Conservation (phyloP, 2,797 vertebrate species). For the Trichosurus vulpecula region DNA sequence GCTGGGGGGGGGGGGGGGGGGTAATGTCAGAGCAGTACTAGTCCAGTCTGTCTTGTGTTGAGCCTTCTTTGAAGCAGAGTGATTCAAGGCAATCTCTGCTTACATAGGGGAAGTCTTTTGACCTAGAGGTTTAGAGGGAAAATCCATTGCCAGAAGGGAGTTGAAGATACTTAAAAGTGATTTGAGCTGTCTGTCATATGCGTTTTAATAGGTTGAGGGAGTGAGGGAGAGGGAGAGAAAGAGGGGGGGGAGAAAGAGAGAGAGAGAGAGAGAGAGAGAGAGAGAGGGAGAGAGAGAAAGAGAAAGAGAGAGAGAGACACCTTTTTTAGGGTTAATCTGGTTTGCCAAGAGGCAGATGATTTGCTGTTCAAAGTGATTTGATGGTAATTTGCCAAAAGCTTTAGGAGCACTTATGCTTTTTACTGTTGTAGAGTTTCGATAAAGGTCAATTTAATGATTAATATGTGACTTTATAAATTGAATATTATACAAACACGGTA, state of each 20-base stretch:
- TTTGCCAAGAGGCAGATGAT: slow-evolving; percentile 56
- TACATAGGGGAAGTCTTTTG: background rate
- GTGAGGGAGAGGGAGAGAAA: background rate
- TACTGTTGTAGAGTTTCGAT: background rate
- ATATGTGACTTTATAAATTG: background rate
- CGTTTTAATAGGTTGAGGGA: slow-evolving; percentile 26
- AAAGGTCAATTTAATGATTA: slow-evolving; percentile 8
- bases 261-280: accelerated
- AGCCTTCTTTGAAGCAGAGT: slow-evolving; percentile 53
- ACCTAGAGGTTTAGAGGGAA: slow-evolving; percentile 40
- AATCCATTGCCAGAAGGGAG: slow-evolving; percentile 33
- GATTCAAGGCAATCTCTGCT: slow-evolving; percentile 56
- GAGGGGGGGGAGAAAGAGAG: background rate
- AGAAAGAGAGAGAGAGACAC: background rate
- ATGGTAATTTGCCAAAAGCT: background rate
- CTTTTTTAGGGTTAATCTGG: slow-evolving; percentile 56
- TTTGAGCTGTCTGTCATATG: slow-evolving; percentile 54
- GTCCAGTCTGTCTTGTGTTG: slow-evolving; percentile 15
- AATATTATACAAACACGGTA: background rate
- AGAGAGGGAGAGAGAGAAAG: background rate
- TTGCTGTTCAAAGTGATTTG: slow-evolving; percentile 39
- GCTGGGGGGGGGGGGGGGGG: slow-evolving; percentile 15
- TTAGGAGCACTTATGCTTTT: background rate
- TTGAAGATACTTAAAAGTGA: slow-evolving; percentile 22
- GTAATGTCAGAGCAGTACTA: slow-evolving; percentile 48